A percentile compares a stretch with the other conserved stretches of the same genome.
These are phyloP conservation scores for Bufotes viridis DNA, from an alignment of 2,797 vertebrate species.

Conservation along the genomic window DNA sequence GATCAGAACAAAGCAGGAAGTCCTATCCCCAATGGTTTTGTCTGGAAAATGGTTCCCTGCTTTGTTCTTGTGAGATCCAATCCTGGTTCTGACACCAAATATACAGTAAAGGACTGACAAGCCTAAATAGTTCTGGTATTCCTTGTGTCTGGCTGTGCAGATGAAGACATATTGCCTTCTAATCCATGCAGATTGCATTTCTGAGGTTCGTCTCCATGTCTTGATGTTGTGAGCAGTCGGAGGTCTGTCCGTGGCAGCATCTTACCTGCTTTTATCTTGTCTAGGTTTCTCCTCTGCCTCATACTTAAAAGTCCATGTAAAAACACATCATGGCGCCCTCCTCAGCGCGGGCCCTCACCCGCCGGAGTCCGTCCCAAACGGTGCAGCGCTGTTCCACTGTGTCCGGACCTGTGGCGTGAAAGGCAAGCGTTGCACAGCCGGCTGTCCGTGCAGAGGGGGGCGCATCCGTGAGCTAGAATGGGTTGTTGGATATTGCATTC, in stretches of 20 bases:
- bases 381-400: constrained; percentile 98
- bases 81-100: no score
- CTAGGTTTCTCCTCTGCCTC: constrained; percentile 99
- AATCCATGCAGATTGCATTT: not conserved
- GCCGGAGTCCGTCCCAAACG: constrained; percentile 94
- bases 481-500: constrained; percentile 12
- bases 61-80: not conserved
- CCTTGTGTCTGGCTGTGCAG: not conserved
- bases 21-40: not conserved
- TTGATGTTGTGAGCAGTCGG: constrained; percentile 59
- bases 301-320: constrained; percentile 99
- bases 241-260: constrained; percentile 76
- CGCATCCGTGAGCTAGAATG: constrained; percentile 44
- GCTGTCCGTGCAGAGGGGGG: constrained; percentile 63
- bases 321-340: constrained; percentile 98
- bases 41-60: not conserved
- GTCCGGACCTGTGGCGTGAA: constrained; percentile 99
- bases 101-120: not conserved
- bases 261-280: constrained; percentile 88
- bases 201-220: not conserved
- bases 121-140: not conserved
- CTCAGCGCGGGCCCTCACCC: constrained; percentile 91
- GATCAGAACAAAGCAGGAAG: not conserved
- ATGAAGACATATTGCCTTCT: not conserved
- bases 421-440: constrained; percentile 92